phyloP scores from a whole-genome alignment of 2,797 vertebrate genomes.

The Champsocephalus esox region DNA sequence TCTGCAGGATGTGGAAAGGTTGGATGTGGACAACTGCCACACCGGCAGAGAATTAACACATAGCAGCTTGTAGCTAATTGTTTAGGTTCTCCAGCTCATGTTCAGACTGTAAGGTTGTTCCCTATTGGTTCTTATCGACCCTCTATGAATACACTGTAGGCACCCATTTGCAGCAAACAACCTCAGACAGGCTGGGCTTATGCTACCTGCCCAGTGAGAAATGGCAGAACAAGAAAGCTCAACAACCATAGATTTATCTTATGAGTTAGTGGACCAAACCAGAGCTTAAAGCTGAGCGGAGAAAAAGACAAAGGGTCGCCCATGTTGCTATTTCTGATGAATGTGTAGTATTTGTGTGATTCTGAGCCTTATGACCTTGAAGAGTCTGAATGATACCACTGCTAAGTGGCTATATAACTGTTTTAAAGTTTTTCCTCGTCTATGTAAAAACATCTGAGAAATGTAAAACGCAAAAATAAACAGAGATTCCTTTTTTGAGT shows the following conservation, averaged over 20 bases:
- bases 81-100: slow-evolving; percentile 18
- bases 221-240: slow-evolving; percentile 22
- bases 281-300: background rate
- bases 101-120: slow-evolving; percentile 21
- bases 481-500: background rate
- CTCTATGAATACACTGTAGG: background rate
- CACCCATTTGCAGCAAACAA: slow-evolving; percentile 33
- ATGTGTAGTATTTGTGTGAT: slow-evolving; percentile 14
- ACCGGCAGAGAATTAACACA: slow-evolving; percentile 39
- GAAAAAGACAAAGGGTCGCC: background rate
- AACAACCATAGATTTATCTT: background rate
- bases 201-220: background rate
- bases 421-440: slow-evolving; percentile 2
- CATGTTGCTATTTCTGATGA: slow-evolving; percentile 1
- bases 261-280: background rate
- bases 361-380: slow-evolving; percentile 14
- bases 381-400: background rate
- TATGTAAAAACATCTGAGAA: background rate
- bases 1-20: slow-evolving; percentile 33
- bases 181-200: slow-evolving; percentile 19
- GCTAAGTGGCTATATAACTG: background rate
- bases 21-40: slow-evolving; percentile 38
- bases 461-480: background rate
- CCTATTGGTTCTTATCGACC: slow-evolving; percentile 19
- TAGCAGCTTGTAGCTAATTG: slow-evolving; percentile 25